These are phyloP conservation scores for Apis florea DNA, from an alignment of 1,140 invertebrate species.

Conservation along the genomic window DNA sequence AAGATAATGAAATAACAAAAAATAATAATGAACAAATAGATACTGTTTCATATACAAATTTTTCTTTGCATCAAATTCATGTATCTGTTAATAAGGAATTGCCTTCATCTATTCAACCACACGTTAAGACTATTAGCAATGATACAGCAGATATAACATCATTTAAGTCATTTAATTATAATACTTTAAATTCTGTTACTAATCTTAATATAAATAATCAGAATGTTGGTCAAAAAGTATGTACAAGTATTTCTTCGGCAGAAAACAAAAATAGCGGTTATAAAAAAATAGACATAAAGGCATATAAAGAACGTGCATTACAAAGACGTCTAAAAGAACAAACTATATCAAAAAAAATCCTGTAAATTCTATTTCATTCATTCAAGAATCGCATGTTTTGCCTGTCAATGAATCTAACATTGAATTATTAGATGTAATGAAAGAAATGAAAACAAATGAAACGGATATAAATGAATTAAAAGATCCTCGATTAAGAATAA, in stretches of 20 bases:
- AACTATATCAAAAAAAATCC: conserved; percentile 14
- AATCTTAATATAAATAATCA: background rate
- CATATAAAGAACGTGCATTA: conserved; percentile 72
- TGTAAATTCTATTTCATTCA: background rate
- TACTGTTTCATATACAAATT: too few relatives aligned
- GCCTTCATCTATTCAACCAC: background rate
- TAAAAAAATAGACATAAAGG: conserved; percentile 74
- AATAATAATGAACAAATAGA: background rate
- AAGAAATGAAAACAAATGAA: background rate
- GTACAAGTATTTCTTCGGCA: background rate
- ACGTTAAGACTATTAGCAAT: background rate
- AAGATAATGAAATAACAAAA: background rate
- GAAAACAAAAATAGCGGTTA: conserved; percentile 22
- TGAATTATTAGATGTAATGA: background rate
- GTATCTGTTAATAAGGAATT: background rate
- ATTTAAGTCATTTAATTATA: too few relatives aligned
- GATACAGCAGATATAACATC: too few relatives aligned
- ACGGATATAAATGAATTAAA: background rate
- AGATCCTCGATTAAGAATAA: background rate
- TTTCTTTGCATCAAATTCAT: background rate
- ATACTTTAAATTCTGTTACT: background rate
- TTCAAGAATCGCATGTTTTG: background rate
- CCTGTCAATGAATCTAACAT: background rate
- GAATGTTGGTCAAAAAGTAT: background rate
- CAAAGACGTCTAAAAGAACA: conserved; percentile 68